A percentile compares a stretch with the other conserved stretches of the same genome.
phyloP scores from a whole-genome alignment of 2,797 vertebrate species.

The Capromys pilorides region DNA sequence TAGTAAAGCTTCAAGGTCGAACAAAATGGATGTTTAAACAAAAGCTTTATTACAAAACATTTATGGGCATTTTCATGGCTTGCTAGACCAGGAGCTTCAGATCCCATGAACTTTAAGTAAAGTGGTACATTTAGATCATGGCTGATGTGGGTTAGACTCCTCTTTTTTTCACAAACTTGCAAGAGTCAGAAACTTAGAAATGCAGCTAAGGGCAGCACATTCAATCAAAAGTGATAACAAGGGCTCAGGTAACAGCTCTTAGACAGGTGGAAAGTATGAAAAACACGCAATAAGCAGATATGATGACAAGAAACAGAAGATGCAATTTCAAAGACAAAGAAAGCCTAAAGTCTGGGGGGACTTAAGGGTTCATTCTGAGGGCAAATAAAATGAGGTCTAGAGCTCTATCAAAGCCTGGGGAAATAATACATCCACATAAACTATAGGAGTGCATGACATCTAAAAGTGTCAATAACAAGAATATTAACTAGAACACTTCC shows the following conservation, averaged over 20 bases:
- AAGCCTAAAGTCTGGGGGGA: conserved; percentile 39
- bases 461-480: not conserved
- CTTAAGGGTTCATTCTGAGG: conserved; percentile 35
- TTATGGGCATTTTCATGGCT: conserved; percentile 87
- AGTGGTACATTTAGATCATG: conserved; percentile 82
- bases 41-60: conserved; percentile 88
- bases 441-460: not conserved
- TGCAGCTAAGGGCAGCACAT: conserved; percentile 78
- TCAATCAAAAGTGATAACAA: conserved; percentile 79
- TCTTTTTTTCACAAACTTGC: conserved; percentile 83
- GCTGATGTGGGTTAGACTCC: conserved; percentile 80
- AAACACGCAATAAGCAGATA: conserved; percentile 81
- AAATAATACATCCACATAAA: not conserved
- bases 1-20: conserved; percentile 99
- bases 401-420: not conserved
- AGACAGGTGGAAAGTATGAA: conserved; percentile 79
- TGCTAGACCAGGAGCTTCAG: conserved; percentile 86
- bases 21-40: conserved; percentile 90
- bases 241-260: conserved; percentile 78
- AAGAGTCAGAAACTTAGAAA: conserved; percentile 84
- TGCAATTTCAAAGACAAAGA: conserved; percentile 68
- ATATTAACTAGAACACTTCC: not conserved
- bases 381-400: not conserved
- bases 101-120: conserved; percentile 85
- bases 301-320: conserved; percentile 65